Evolutionary conservation across 2,113 vertebrate genomes (phyloP).

Genomic region (Thunnus maccoyii): DNA sequence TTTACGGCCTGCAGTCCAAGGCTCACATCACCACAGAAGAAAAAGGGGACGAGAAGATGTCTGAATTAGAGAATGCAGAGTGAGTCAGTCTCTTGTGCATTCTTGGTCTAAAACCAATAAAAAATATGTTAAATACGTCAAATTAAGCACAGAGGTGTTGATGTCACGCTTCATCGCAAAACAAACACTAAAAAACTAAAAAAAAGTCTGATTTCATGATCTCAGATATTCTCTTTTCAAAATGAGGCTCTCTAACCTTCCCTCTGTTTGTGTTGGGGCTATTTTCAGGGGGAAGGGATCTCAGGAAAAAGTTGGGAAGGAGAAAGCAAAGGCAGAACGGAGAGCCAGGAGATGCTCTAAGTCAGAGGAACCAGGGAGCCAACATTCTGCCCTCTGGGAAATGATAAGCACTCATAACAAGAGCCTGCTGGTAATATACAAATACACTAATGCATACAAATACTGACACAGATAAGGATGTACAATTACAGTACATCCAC

Average conservation of each 20-base stretch:
- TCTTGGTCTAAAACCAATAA: background rate
- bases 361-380: constrained; percentile 87
- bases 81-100: constrained; percentile 77
- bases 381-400: constrained; percentile 92
- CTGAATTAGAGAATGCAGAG: constrained; percentile 87
- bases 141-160: background rate
- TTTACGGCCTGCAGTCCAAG: constrained; percentile 64
- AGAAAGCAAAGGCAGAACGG: constrained; percentile 82
- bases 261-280: constrained; percentile 32
- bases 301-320: constrained; percentile 84
- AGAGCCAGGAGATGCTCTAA: constrained; percentile 84
- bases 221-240: background rate
- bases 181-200: background rate
- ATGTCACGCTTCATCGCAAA: background rate
- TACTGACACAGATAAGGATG: constrained; percentile 14
- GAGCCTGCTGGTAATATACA: constrained; percentile 90
- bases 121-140: background rate
- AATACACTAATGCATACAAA: constrained; percentile 1
- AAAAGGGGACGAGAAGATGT: constrained; percentile 83
- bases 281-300: constrained; percentile 80
- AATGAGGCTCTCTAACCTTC: background rate
- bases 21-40: constrained; percentile 81
- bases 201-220: constrained; percentile 4
- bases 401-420: constrained; percentile 90
- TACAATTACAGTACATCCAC: background rate